Base-by-base conservation (phyloP, 2,888 invertebrate species). In the Argynnis bischoffii region DNA sequence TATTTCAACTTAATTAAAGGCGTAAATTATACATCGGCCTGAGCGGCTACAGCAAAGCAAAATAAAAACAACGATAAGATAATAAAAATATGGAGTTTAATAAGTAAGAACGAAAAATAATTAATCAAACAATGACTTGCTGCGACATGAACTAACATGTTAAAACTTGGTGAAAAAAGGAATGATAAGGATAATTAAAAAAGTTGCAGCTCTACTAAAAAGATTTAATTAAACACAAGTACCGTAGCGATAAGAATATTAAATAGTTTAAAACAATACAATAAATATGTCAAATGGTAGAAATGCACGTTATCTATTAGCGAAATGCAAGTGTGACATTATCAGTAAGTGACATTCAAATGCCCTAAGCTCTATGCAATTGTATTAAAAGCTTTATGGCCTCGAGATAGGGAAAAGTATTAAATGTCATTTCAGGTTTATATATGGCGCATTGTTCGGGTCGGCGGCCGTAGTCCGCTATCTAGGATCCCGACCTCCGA, bases 401-500 rank as follows among this genome's bases (percentile, higher is more conserved):
- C 35, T 61, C 31, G 69, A 48, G 63, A 71, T 71, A 75, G 64
- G 61, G 71, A 63, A 69, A 66, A 69, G 65, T 70, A 59, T 71
- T 70, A 65, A 72, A 47, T 57, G 60, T 21, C 69, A 63, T 54
- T 60, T 51, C 46, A 54, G 67, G 51, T 50, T 69, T 67, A 56
- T 70, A 72, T 65, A 73, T 74, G 65, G 67, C 80, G 79, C 87
- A 88, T 87, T 85, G 81, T 82, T 82, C 86, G 76, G 88, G 89
- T 84, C 82, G 79, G 86, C 86, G 85, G 83, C 84, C 78, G 72
- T 69, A 78, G 78, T 26, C 72, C 72, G 79, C 77, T 92, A 92
- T 92, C 92, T 85, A 78, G 81, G 79, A 79, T 79, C 82, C 79
- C 84, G 90, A 91, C 91, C 90, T 82, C 78, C 75, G 82, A 80